Percentiles rank a stretch among this genome's conserved stretches.
phyloP scores from a whole-genome alignment of 1,140 invertebrate genomes.

The Campodea augens region DNA sequence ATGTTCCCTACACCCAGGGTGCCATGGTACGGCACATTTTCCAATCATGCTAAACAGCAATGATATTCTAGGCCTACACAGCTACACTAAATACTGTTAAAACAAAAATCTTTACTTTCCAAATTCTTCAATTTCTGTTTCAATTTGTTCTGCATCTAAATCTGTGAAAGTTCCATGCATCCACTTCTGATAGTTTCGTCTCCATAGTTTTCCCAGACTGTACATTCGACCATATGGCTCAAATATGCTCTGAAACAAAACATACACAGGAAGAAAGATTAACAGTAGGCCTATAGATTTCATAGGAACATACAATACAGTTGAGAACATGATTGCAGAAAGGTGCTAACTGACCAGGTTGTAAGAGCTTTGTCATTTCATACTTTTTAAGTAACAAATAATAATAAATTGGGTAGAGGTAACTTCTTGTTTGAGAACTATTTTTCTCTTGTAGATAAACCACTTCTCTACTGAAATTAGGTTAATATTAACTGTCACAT shows the following conservation, averaged over 20 bases:
- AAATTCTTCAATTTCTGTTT: slow-evolving; percentile 46
- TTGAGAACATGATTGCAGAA: background rate
- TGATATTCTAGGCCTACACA: too few relatives aligned
- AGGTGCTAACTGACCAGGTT: background rate
- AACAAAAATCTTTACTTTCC: too few relatives aligned
- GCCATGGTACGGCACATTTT: too few relatives aligned
- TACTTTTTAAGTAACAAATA: background rate
- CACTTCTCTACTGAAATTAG: too few relatives aligned
- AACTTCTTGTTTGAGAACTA: too few relatives aligned
- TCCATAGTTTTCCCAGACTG: slow-evolving; percentile 44
- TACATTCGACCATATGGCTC: slow-evolving; percentile 32
- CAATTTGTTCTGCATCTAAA: slow-evolving; percentile 47
- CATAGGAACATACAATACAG: background rate
- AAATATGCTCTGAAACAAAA: slow-evolving; percentile 38
- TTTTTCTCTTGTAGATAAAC: too few relatives aligned
- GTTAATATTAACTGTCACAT: too few relatives aligned
- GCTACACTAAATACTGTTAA: too few relatives aligned
- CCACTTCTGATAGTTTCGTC: slow-evolving; percentile 62
- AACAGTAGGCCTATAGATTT: background rate
- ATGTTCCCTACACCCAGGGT: too few relatives aligned
- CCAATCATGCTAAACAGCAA: too few relatives aligned
- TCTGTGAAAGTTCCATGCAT: slow-evolving; percentile 79
- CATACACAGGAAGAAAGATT: slow-evolving; percentile 24
- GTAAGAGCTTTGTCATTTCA: background rate
- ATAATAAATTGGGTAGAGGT: background rate